Percentiles rank a stretch among this genome's conserved stretches.
Conservation (phyloP, 2,888 invertebrate species). For the Rhaphigaster nebulosa region DNA sequence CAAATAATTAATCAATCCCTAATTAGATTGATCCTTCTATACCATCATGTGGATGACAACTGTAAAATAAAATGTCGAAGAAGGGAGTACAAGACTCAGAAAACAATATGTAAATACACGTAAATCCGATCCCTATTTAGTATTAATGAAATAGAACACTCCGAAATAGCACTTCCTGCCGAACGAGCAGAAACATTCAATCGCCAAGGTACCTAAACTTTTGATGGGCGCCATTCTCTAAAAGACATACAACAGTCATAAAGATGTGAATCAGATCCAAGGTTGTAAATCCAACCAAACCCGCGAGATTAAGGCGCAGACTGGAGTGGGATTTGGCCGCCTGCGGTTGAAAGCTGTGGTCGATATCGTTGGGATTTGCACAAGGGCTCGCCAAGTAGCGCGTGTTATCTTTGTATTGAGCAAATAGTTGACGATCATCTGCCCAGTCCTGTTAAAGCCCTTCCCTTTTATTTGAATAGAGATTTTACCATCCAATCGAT, state of each 20-base stretch:
- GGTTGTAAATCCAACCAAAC: background rate
- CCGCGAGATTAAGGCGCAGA: background rate
- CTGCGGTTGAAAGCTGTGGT: constrained; percentile 20
- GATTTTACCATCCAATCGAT: background rate
- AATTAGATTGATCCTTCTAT: too few species aligned
- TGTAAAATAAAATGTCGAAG: too few species aligned
- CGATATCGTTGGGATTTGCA: constrained; percentile 11
- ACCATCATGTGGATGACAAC: too few species aligned
- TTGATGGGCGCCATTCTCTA: background rate
- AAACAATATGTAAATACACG: too few species aligned
- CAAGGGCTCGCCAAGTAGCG: background rate
- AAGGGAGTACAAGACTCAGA: too few species aligned
- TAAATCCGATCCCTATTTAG: too few species aligned
- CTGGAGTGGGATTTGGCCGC: background rate
- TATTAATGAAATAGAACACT: too few species aligned
- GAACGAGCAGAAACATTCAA: too few species aligned
- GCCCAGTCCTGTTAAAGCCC: constrained; percentile 7
- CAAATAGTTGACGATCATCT: constrained; percentile 23
- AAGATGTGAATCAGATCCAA: background rate
- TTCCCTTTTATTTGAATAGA: background rate
- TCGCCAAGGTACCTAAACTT: background rate
- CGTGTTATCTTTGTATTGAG: constrained; percentile 11
- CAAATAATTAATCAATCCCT: too few species aligned
- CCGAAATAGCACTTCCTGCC: too few species aligned
- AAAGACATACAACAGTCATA: background rate